Evolutionary conservation across 35 echinoderm and acorn worm genomes (phyloP).

Genomic region (Lytechinus pictus): DNA sequence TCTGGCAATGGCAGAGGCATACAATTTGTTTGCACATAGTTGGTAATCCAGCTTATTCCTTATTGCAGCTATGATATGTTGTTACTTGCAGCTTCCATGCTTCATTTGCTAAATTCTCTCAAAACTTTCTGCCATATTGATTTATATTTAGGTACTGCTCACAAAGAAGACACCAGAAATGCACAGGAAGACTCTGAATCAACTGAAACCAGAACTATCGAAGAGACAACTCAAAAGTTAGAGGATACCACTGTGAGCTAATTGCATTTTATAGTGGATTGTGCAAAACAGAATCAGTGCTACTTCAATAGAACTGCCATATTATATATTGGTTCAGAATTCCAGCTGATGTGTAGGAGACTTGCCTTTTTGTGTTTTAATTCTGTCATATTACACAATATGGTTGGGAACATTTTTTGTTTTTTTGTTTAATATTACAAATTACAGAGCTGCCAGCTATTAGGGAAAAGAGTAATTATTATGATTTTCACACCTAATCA

Average conservation of each 20-base stretch:
- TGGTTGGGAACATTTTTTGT: neutral
- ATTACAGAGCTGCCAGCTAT: too few relatives aligned
- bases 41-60: neutral
- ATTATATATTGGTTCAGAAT: neutral
- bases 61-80: neutral
- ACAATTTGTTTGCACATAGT: too few relatives aligned
- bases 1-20: too few relatives aligned
- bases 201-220: neutral
- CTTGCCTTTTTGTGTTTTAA: neutral
- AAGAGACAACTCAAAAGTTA: neutral
- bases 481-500: too few relatives aligned
- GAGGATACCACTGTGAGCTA: neutral
- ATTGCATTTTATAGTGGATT: neutral
- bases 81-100: neutral
- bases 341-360: neutral
- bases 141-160: neutral
- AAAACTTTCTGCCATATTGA: neutral
- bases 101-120: neutral
- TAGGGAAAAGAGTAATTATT: too few relatives aligned
- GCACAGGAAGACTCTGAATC: neutral
- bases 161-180: neutral
- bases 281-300: neutral
- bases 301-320: neutral
- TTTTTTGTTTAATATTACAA: too few relatives aligned
- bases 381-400: neutral